Base-by-base conservation (phyloP, 2,888 invertebrate species). In the Thyatira batis region DNA sequence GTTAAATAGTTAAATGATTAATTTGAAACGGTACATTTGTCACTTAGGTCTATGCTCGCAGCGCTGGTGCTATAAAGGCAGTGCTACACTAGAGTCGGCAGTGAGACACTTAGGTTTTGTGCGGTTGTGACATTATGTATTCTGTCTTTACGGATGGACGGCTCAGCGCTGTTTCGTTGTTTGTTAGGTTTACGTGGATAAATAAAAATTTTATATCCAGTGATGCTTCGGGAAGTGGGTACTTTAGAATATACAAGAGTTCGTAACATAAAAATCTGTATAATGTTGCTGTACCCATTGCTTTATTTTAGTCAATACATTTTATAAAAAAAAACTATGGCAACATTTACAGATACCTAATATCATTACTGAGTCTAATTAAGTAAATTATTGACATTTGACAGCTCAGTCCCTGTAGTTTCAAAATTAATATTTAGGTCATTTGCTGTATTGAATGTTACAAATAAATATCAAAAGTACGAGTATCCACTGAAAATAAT, bases 41-140 rank as follows among this genome's bases (percentile, higher is more conserved):
- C 69, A 70, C 61, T 54, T 70, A 51, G 51, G 48, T 11, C 69
- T 5, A 49, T 60, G 60, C 58, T 58, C 53, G 45, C 45, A 39
- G 51, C 25, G 28, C 52, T 53, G 52, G 63, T 53, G 23, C 5
- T 27, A 60, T 27, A 28, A 48, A 48, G 48, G 48, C 27, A 27
- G 28, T 27, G 10, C 17, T 20, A 48, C 48, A 48, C 52, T 43
- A 17, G 27, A 45, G 50, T 44, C 33, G 50, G 50, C 43, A 27
- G 28, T 48, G 48, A 46, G 23, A 23, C 17, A 39, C 39, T 39
- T 39, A 39, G 39, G 39, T 39, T 39, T 39, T 39, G 48, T 27
- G 48, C 11, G 25, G 48, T 48, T 17, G 48, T 48, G 20, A 27
- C 28, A 51, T 51, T 51, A 51, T 51, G 27, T 45, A 51, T 51